These are phyloP conservation scores for Apostichopus parvimensis DNA, from an alignment of 35 echinoderm and acorn worm species.

Conservation along the genomic window DNA sequence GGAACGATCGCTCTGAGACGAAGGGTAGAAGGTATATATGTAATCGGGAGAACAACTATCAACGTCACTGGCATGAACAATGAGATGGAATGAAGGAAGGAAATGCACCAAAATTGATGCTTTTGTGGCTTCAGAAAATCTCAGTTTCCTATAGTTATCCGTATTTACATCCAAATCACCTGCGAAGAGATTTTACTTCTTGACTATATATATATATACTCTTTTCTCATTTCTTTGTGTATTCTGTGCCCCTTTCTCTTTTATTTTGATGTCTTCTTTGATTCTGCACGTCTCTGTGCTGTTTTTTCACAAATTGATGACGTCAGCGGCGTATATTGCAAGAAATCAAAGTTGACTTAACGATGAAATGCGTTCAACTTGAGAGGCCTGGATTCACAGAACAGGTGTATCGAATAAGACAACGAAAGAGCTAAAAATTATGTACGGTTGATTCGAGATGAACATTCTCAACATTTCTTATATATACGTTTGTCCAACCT, in stretches of 20 bases:
- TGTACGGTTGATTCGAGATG: not conserved
- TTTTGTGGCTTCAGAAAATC: no score
- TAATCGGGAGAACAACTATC: not conserved
- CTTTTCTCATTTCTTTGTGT: not conserved
- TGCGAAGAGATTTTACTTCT: no score
- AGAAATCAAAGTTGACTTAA: not conserved
- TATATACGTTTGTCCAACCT: no score
- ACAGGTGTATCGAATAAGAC: not conserved
- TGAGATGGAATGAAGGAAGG: not conserved
- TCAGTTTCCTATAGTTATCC: no score
- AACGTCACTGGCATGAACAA: not conserved
- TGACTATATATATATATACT: not conserved
- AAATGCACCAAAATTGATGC: no score
- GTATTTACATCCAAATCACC: no score
- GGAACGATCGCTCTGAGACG: constrained; percentile 3
- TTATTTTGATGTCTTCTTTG: not conserved
- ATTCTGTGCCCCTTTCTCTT: not conserved
- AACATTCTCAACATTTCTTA: no score
- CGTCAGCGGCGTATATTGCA: not conserved
- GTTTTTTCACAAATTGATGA: not conserved
- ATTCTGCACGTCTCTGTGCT: not conserved
- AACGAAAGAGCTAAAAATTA: not conserved
- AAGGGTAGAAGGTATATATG: not conserved
- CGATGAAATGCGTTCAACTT: not conserved
- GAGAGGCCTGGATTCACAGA: not conserved